Percentiles rank a stretch among this genome's conserved stretches.
Conservation (phyloP, 2,113 vertebrate species). For the Trogon melanurus region DNA sequence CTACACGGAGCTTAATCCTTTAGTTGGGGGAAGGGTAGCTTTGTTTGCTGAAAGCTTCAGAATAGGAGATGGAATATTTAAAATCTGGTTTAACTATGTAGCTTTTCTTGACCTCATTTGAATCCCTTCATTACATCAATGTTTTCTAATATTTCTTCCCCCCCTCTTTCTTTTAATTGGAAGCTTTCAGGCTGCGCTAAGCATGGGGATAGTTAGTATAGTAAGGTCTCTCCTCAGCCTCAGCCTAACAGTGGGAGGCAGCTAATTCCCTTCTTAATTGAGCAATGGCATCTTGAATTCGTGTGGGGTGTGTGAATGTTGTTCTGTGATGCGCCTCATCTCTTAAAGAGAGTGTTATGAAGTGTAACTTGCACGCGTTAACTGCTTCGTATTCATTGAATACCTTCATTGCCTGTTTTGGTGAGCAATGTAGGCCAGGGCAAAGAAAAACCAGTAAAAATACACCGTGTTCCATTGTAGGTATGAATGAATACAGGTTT, state of each 20-base stretch:
- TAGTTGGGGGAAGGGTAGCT: not conserved
- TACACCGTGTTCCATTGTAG: fast-evolving
- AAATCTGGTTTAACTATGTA: not conserved
- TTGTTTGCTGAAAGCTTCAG: not conserved
- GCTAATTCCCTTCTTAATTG: constrained; percentile 6
- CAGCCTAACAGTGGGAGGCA: not conserved
- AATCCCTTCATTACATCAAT: not conserved
- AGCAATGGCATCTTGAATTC: not conserved
- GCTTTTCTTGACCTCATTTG: not conserved
- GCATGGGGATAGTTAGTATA: not conserved
- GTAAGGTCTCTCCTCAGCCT: not conserved
- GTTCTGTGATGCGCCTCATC: not conserved
- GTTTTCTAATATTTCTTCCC: not conserved
- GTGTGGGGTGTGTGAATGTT: not conserved
- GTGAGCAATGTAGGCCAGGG: not conserved
- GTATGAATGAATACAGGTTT: not conserved
- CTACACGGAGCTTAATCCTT: not conserved
- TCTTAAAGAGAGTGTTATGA: not conserved
- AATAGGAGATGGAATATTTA: not conserved
- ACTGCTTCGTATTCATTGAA: not conserved
- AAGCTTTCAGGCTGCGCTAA: not conserved
- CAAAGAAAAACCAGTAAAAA: not conserved
- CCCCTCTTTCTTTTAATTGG: not conserved
- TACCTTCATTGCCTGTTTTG: not conserved
- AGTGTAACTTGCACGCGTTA: not conserved